A percentile compares a stretch with the other conserved stretches of the same genome.
phyloP scores from a whole-genome alignment of 2,888 invertebrate genomes.

The Chymomyza amoena region DNA sequence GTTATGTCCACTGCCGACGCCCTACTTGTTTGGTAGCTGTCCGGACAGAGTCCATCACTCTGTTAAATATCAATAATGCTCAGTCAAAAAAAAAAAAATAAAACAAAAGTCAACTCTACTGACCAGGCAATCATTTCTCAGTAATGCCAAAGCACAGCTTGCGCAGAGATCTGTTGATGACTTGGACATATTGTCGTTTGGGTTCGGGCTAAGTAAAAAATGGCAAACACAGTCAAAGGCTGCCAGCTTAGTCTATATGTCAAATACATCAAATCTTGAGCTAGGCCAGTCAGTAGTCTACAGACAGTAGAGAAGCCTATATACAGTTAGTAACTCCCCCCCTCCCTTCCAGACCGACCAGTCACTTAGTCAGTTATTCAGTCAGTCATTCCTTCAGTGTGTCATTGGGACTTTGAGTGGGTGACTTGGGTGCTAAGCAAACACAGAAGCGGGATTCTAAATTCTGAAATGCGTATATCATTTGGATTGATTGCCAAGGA shows the following conservation, averaged over 20 bases:
- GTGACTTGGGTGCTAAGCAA: constrained; percentile 37
- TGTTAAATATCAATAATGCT: constrained; percentile 53
- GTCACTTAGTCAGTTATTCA: background rate
- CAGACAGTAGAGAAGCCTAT: background rate
- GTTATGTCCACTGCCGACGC: background rate
- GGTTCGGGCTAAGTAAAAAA: constrained; percentile 49
- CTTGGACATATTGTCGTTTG: constrained; percentile 59
- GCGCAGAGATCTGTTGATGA: constrained; percentile 37
- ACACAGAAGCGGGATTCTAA: constrained; percentile 40
- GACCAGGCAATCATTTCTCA: constrained; percentile 17
- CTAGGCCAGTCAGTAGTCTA: constrained; percentile 13
- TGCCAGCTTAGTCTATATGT: constrained; percentile 55
- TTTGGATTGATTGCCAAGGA: constrained; percentile 66
- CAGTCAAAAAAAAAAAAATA: background rate
- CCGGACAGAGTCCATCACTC: background rate
- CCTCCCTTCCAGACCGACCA: no score
- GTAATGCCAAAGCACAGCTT: constrained; percentile 2
- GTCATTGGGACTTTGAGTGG: background rate
- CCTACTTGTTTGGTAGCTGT: background rate
- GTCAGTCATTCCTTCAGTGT: background rate
- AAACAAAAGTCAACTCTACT: constrained; percentile 1
- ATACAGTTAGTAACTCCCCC: background rate
- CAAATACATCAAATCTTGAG: constrained; percentile 65
- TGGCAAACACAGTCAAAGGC: constrained; percentile 33
- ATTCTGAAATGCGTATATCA: constrained; percentile 66